Percentiles rank a stretch among this genome's conserved stretches.
These are phyloP conservation scores for Triplophysa tibetana DNA, from an alignment of 2,113 vertebrate species.

Conservation along the genomic window DNA sequence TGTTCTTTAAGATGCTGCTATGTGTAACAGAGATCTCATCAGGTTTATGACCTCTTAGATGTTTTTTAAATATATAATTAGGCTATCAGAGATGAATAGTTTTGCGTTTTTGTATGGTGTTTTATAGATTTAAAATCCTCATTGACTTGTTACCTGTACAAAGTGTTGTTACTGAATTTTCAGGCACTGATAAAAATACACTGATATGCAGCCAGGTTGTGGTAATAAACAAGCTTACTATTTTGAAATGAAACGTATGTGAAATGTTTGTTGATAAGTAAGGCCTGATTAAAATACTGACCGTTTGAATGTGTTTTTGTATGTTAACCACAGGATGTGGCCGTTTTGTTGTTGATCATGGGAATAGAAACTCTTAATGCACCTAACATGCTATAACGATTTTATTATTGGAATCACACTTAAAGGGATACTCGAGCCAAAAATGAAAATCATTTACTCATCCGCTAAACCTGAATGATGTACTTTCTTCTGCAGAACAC, in stretches of 20 bases:
- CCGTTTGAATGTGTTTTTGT: not conserved
- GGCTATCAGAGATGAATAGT: not conserved
- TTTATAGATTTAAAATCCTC: slow-evolving; percentile 3
- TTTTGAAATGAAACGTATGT: not conserved
- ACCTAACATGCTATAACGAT: not conserved
- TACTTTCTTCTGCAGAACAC: too few relatives aligned
- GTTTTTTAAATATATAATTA: slow-evolving; percentile 2
- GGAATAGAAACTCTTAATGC: not conserved
- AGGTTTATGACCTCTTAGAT: not conserved
- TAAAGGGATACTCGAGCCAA: too few relatives aligned
- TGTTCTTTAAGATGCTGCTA: slow-evolving; percentile 38
- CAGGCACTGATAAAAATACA: slow-evolving; percentile 9
- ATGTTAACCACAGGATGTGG: not conserved
- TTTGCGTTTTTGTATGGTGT: slow-evolving; percentile 26
- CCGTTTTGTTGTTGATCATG: not conserved
- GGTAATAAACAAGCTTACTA: not conserved
- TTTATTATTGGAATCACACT: not conserved
- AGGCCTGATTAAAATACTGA: not conserved
- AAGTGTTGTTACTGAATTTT: slow-evolving; percentile 11
- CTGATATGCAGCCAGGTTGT: not conserved
- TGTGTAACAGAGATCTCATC: not conserved
- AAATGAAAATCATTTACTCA: too few relatives aligned
- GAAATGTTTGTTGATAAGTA: not conserved
- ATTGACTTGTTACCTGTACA: not conserved
- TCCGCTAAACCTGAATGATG: too few relatives aligned